Conservation (phyloP, 2,797 vertebrate species). For the Tinamus major region DNA sequence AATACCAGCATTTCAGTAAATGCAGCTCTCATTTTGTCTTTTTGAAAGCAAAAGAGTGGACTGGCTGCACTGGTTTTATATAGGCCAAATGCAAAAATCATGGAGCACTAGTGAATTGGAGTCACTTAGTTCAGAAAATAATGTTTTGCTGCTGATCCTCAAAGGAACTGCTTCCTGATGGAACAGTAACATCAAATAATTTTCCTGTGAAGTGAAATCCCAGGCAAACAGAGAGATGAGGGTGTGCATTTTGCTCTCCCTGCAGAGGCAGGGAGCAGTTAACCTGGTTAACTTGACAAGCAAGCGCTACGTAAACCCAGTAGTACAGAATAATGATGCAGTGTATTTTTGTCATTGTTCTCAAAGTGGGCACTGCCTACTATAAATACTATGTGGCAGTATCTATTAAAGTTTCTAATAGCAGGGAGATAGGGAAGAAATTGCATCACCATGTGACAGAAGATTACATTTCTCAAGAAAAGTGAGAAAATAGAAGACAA, state of each 20-base stretch:
- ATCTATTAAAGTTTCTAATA: background rate
- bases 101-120: background rate
- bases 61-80: background rate
- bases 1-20: background rate
- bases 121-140: background rate
- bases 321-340: background rate
- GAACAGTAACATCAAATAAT: background rate
- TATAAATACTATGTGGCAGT: background rate
- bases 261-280: background rate
- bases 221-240: background rate
- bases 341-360: background rate
- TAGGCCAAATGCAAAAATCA: background rate
- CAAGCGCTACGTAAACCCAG: background rate
- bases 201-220: background rate
- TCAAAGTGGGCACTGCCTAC: background rate
- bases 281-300: background rate
- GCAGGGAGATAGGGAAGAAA: background rate
- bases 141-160: background rate
- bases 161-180: background rate
- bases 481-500: background rate
- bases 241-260: background rate
- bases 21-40: background rate
- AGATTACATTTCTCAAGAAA: background rate
- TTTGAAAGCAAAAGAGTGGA: background rate
- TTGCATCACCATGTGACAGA: background rate